phyloP scores from a whole-genome alignment of 2,113 vertebrate species.

The Phrynosoma blainvillii region DNA sequence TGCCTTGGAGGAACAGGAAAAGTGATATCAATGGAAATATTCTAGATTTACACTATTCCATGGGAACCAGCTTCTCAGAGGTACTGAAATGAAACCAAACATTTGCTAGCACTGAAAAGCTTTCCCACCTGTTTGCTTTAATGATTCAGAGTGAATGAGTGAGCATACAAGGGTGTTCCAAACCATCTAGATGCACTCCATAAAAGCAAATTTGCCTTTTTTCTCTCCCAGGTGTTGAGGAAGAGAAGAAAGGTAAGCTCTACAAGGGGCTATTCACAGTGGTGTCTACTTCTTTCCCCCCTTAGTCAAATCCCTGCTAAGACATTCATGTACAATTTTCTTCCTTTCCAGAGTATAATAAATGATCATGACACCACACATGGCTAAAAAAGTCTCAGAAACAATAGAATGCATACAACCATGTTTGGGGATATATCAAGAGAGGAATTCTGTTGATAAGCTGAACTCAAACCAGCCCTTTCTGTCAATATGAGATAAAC shows the following conservation, averaged over 20 bases:
- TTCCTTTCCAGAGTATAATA: constrained; percentile 8
- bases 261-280: background rate
- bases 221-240: constrained; percentile 34
- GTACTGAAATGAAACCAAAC: constrained; percentile 60
- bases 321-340: background rate
- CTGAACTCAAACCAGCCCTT: constrained; percentile 35
- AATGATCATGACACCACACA: background rate
- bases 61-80: constrained; percentile 35
- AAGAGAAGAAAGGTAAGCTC: constrained; percentile 41
- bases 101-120: constrained; percentile 50
- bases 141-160: constrained; percentile 77
- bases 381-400: constrained; percentile 10
- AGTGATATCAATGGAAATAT: background rate
- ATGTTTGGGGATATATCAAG: constrained; percentile 39
- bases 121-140: constrained; percentile 70
- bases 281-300: constrained; percentile 27
- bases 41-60: background rate
- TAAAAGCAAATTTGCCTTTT: constrained; percentile 72
- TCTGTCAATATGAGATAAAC: constrained; percentile 56
- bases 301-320: background rate
- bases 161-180: constrained; percentile 60
- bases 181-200: constrained; percentile 70
- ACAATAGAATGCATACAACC: background rate
- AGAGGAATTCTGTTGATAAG: constrained; percentile 44
- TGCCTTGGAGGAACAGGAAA: background rate